A percentile compares a stretch with the other conserved stretches of the same genome.
phyloP scores from a whole-genome alignment of 2,113 vertebrate species.

The Megaceryle maxima region DNA sequence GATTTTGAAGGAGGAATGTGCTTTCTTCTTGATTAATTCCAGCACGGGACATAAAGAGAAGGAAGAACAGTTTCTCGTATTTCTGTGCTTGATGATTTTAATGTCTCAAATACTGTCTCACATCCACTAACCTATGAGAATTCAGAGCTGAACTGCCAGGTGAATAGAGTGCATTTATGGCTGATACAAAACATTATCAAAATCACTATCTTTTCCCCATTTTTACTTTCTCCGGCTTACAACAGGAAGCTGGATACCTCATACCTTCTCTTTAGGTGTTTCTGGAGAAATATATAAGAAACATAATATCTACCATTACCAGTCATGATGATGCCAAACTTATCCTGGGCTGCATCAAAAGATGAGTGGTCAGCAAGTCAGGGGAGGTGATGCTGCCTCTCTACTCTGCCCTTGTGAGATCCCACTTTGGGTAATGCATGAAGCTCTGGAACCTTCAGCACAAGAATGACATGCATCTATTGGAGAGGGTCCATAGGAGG shows the following conservation, averaged over 20 bases:
- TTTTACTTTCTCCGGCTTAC: neutral
- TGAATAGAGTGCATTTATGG: neutral
- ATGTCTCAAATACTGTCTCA: neutral
- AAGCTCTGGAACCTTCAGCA: too few relatives aligned
- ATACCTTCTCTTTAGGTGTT: neutral
- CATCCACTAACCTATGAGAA: neutral
- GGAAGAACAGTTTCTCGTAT: neutral
- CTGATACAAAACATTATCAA: neutral
- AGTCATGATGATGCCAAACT: neutral
- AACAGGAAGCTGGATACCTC: neutral
- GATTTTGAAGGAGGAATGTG: neutral
- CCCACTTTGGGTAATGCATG: too few relatives aligned
- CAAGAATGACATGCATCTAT: too few relatives aligned
- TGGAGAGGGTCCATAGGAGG: too few relatives aligned
- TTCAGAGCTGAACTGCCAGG: neutral
- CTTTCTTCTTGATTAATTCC: neutral
- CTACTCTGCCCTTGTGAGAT: too few relatives aligned
- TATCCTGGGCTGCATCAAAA: too few relatives aligned
- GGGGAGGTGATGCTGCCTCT: too few relatives aligned
- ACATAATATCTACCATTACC: neutral
- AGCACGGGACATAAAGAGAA: accelerated
- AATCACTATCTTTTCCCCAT: neutral
- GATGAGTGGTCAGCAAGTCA: too few relatives aligned
- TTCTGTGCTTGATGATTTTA: neutral
- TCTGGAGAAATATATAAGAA: neutral